Base-by-base conservation (phyloP, 2,797 vertebrate genomes). In the Hafferia zeledoni region DNA sequence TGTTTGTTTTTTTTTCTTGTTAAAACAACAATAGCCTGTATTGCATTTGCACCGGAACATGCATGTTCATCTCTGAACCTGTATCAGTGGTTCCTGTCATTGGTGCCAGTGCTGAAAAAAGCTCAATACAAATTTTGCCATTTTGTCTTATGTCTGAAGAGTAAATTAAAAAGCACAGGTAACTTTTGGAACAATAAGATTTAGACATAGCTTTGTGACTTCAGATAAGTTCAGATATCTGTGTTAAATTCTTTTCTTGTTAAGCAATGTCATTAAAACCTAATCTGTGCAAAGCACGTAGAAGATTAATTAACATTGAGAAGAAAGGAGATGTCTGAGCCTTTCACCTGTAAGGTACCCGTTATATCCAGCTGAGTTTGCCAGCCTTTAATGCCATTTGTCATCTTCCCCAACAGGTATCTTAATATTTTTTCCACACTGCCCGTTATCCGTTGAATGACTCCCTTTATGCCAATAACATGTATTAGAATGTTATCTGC, bases 321-420 rank as follows among this genome's bases (percentile, higher is more conserved):
- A 89, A 88, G 69, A 78, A 94, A 65, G 80, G 79, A 88, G 65
- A 86, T 94, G 83, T 63, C 80, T 93, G 72, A 94, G 50, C 70
- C 85, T 93, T 96, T 96, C 88, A 95, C 96, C 92, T 95, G 50
- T 91, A 63, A 80, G 77, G 27, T 89, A 88, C 70, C 88, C 90
- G 95, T 95, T 88, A 61, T 86, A 72, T 95, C 95, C 94, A 94
- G 93, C 80, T 95, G 96, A 65, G 91, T 94, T 81, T 90, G 63
- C 90, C 67, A 82, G 80, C 57, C 55, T 95, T 94, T 76, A 90
- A 70, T 95, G 39, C 77, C 89, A 43, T 95, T 96, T 96, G 89
- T 89, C 88, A 79, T 86, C 69, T 72, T 93, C 56, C 33, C 39
- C 31, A 91, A 90, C 39, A 82, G 37, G 6, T 90, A 44, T 59